Conservation (phyloP, 2,797 vertebrate genomes). For the Danio albolineatus region DNA sequence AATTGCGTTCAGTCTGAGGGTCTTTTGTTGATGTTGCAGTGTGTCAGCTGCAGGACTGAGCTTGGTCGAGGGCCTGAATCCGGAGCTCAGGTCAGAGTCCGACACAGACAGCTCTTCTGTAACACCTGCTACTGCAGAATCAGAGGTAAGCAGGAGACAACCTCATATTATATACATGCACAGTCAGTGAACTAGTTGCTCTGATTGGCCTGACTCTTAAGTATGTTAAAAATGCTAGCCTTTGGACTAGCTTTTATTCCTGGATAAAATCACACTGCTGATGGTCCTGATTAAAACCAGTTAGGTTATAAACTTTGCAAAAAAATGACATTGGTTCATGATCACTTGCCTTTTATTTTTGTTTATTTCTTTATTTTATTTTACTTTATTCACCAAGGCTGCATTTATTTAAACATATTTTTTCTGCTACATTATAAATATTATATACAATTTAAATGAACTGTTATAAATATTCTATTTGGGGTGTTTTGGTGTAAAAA, state of each 20-base stretch:
- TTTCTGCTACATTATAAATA: too few species aligned
- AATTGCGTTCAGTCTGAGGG: constrained; percentile 40
- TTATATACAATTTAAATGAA: too few species aligned
- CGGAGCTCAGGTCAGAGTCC: constrained; percentile 89
- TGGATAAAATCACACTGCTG: not conserved
- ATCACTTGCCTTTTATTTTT: not conserved
- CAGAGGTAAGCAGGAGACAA: constrained; percentile 81
- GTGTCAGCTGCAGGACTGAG: constrained; percentile 82
- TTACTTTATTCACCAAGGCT: too few species aligned
- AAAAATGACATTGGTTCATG: too few species aligned
- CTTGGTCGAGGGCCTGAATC: constrained; percentile 82
- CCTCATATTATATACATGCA: not conserved
- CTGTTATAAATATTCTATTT: too few species aligned
- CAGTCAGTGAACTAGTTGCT: not conserved
- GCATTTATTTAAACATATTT: too few species aligned
- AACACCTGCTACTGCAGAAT: constrained; percentile 89
- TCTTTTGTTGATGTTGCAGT: constrained; percentile 76
- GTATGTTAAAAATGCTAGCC: not conserved
- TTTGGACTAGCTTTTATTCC: not conserved
- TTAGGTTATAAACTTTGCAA: not conserved
- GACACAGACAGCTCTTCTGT: constrained; percentile 88
- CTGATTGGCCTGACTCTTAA: not conserved
- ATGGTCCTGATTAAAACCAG: too few species aligned
- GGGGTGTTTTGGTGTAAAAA: too few species aligned
- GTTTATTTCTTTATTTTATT: too few species aligned